A percentile compares a stretch with the other conserved stretches of the same genome.
Evolutionary conservation across 2,113 vertebrate genomes (phyloP).

Genomic region (Rhadina sibilatrix): DNA sequence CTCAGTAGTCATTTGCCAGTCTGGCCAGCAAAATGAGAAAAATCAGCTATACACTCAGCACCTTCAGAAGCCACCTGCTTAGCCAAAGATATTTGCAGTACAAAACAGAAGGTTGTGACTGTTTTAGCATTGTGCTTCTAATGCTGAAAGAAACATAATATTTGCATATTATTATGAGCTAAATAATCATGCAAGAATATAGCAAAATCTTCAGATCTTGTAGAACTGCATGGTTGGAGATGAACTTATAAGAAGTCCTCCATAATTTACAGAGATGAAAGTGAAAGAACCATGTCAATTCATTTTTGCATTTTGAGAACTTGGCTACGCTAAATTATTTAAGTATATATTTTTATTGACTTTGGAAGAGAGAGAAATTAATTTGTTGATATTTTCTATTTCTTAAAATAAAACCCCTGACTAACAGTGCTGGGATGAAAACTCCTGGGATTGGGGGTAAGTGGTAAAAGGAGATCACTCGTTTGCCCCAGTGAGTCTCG

Average conservation of each 20-base stretch:
- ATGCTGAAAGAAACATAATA: background rate
- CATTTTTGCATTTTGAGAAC: background rate
- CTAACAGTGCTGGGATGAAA: background rate
- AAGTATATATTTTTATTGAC: background rate
- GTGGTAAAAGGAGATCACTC: background rate
- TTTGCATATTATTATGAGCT: background rate
- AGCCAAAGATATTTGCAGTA: background rate
- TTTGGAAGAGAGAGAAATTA: background rate
- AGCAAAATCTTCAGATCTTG: background rate
- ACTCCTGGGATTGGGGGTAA: rapidly evolving
- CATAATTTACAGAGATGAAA: background rate
- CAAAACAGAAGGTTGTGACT: background rate
- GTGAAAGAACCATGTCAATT: background rate
- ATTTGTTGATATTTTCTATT: background rate
- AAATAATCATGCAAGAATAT: background rate
- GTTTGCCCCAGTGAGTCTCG: background rate
- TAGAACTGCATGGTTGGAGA: background rate
- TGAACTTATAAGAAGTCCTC: background rate
- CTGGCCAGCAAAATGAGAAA: background rate
- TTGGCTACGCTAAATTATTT: background rate
- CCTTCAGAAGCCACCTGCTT: background rate
- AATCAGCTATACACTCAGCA: background rate
- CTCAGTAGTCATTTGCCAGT: background rate
- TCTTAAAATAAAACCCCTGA: background rate
- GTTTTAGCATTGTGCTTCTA: background rate